Percentiles rank a stretch among this genome's conserved stretches.
Conservation (phyloP, 1,140 invertebrate genomes). For the Macrocentrus cingulum region DNA sequence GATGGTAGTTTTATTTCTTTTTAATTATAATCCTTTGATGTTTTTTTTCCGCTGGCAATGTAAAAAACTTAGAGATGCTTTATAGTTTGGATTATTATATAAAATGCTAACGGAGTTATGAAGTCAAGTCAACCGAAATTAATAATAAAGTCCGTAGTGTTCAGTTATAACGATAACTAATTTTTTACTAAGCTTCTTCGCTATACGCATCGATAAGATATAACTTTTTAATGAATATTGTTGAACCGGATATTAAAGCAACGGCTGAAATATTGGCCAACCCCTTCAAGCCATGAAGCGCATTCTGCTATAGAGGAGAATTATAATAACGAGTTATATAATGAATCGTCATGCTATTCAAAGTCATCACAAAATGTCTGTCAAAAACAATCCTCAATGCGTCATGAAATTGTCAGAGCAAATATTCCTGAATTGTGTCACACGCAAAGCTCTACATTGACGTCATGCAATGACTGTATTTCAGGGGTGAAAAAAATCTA, state of each 20-base stretch:
- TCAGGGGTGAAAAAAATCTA: too few relatives aligned
- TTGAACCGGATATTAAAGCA: slow-evolving; percentile 20
- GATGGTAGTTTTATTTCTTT: neutral
- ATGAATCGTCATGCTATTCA: neutral
- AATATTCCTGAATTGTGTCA: too few relatives aligned
- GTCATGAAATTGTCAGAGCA: too few relatives aligned
- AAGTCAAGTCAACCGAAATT: slow-evolving; percentile 21
- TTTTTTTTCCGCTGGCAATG: neutral
- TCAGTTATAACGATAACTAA: slow-evolving; percentile 25
- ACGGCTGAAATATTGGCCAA: slow-evolving; percentile 20
- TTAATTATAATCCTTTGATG: slow-evolving; percentile 1
- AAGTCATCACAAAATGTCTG: neutral
- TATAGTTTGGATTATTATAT: neutral
- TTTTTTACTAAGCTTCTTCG: slow-evolving; percentile 8
- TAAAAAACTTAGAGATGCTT: neutral
- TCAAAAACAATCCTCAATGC: too few relatives aligned
- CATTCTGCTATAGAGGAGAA: too few relatives aligned
- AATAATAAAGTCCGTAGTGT: slow-evolving; percentile 25
- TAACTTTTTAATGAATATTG: slow-evolving; percentile 34
- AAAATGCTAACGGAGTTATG: slow-evolving; percentile 3
- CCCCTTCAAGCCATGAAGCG: neutral
- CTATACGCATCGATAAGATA: slow-evolving; percentile 22
- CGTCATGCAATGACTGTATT: too few relatives aligned
- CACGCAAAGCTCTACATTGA: too few relatives aligned
- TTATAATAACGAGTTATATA: neutral